Evolutionary conservation across 1,140 invertebrate genomes (phyloP), one percentile per base, ranked within the genome.

Genomic region (Colletes gigas): DNA sequence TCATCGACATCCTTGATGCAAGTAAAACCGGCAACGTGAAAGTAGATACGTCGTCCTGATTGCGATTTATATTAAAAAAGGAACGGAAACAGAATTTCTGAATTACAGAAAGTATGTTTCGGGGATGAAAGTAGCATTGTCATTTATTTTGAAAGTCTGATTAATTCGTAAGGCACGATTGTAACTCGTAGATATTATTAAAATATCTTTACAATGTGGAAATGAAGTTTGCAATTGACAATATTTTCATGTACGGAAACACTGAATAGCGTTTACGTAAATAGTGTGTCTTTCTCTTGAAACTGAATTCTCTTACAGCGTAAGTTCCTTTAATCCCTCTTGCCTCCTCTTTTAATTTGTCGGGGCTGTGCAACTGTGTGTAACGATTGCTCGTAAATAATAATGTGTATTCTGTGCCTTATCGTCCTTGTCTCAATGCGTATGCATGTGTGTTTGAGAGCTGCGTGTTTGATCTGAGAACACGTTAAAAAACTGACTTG

Each of bases 321-420:
- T 78, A 81, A 86, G 85, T 86, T 87, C 78, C 84, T 86, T 83
- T 86, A 17, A 63, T 50, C 10, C 30, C 74, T 66, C 21, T 83
- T 69, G 55, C 57, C 73, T 66, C 62, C 41, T 78, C 41, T 86
- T 65, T 82, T 73, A 63, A 81, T 87, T 87, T 84, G 65, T 78
- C 70, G 73, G 82, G 82, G 82, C 79, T 87, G 71, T 84, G 82
- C 85, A 82, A 86, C 41, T 70, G 52, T 15, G 59, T 82, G 50
- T 76, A 63, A 65, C 60, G 66, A 67, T 59, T 54, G 68, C 44
- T 85, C 65, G 44, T 77, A 81, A 57, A 65, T 83, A 69, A 80
- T 82, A 83, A 88, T 80, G 71, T 86, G 55, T 88, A 88, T 86
- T 88, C 81, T 84, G 87, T 88, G 87, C 87, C 87, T 88, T 88